Base-by-base conservation (phyloP, 2,113 vertebrate species). In the Eulemur rufifrons region DNA sequence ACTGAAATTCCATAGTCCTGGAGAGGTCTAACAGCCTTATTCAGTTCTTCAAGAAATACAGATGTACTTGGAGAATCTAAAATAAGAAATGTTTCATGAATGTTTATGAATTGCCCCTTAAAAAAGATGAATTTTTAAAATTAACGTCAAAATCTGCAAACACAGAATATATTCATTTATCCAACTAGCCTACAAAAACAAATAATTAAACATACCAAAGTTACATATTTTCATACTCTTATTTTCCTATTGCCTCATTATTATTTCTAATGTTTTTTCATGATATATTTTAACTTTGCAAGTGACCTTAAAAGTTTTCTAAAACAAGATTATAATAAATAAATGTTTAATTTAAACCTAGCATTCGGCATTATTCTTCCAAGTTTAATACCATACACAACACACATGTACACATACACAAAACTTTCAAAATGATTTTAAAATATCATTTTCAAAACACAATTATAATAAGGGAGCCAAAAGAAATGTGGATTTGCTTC, bases 1-100 rank as follows among this genome's bases (percentile, higher is more conserved):
- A 99, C 99, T 0, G 98, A 98, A 93, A 99, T 98, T 1, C 99
- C 99, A 64, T 99, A 99, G 86, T 99, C 99, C 95, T 99, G 98
- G n/a, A 99, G 98, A 9, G 97, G 98, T 63, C 98, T 98, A 2
- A 98, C 98, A 0, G 99, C 99, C 95, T 98, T 98, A 93, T 99
- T 98, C 50, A 99, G 83, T 98, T 99, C 99, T 97, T 99, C 98
- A 98, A 99, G 89, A 98, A 99, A 99, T 32, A 99, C 76, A 88
- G 98, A 98, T 47, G 98, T 96, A 89, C 97, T 98, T 56, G 98
- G 98, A 97, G 98, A 99, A 92, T 96, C 99, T 99, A 98, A 95
- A 98, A 98, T 34, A 97, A 50, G 32, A 96, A 95, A 95, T 68
- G 18, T 93, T 94, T 91, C 50, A 73, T 84, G 68, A 96, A 94